Conservation (phyloP, 2,113 vertebrate genomes). For the Columbina picui region DNA sequence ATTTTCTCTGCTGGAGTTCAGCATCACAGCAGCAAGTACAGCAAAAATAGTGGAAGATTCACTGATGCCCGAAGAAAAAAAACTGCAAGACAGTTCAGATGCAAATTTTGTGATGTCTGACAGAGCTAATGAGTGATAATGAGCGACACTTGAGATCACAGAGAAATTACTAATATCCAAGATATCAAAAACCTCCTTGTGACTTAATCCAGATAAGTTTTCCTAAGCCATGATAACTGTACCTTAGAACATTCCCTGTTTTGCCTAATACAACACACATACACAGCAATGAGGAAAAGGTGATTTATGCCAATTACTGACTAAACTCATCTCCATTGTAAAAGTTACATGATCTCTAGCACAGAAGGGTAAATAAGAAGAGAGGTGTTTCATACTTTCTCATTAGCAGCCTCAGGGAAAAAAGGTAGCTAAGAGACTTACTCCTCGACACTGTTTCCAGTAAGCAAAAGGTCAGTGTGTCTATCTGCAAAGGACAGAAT, state of each 20-base stretch:
- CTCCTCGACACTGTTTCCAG: neutral
- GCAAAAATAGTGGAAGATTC: neutral
- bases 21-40: neutral
- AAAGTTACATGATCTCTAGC: neutral
- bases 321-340: neutral
- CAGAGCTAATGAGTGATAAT: constrained; percentile 26
- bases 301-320: neutral
- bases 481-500: neutral
- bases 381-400: neutral
- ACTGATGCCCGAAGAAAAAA: neutral
- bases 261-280: neutral
- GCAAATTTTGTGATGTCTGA: neutral
- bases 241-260: neutral
- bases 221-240: neutral
- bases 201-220: neutral
- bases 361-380: neutral
- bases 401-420: neutral
- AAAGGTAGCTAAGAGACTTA: neutral
- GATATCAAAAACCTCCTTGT: neutral
- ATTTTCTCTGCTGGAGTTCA: constrained; percentile 2
- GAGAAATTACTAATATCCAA: neutral
- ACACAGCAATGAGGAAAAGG: neutral
- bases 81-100: constrained; percentile 11
- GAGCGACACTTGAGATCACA: neutral
- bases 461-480: neutral